Evolutionary conservation across 2,888 invertebrate genomes (phyloP), one percentile per base, ranked within the genome.

Genomic region (Halocaridina rubra): DNA sequence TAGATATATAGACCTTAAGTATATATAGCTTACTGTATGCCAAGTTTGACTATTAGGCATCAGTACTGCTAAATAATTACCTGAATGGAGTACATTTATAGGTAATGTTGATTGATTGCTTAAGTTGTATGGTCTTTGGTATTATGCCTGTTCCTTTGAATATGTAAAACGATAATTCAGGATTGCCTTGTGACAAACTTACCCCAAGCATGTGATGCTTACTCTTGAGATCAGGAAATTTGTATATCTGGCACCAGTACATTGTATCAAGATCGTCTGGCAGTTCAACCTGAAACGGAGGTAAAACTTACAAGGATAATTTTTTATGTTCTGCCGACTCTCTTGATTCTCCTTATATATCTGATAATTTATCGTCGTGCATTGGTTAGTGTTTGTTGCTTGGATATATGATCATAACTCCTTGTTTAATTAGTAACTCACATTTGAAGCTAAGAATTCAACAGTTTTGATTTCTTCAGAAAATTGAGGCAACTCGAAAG

Each of bases 201-300:
- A 78, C 78, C 22, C 96, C 96, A 39, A 94, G 93, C 84, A 94
- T 92, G 90, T 94, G 94, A 90, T 94, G 94, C 90, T 94, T 94
- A 88, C 92, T 92, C 89, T 92, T 92, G 89, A 94, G 92, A 86
- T 92, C 92, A 71, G 94, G 94, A 90, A 94, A 91, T 89, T 92
- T 93, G 89, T 94, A 93, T 89, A 94, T 92, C 89, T 93, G 92
- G 90, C 94, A 94, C 94, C 94, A 94, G 89, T 94, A 93, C 67
- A 94, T 90, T 39, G 94, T 93, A 89, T 93, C 93, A 86, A 93
- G 93, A 53, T 92, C 93, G 88, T 92, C 92, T 10, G 94, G 93
- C 82, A 94, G 90, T 89, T 92, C 92, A 24, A 94, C 93, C 90
- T 94, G 90, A 19, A 2, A 67, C 7, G 16, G 16, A 53, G 10